Conservation (phyloP, 1,140 invertebrate species). For the Reticulitermes speratus region DNA sequence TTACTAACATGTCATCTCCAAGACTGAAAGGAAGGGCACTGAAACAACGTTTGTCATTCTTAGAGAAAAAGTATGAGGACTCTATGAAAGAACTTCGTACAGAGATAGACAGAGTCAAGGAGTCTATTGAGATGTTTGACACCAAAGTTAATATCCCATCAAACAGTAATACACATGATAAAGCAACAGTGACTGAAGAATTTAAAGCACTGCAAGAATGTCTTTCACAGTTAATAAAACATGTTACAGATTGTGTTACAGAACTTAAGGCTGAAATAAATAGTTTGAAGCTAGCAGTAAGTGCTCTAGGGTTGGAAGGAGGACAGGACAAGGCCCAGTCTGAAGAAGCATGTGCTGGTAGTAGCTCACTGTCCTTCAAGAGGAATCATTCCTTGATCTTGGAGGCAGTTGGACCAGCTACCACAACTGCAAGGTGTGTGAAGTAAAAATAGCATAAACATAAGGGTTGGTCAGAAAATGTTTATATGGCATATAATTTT, state of each 20-base stretch:
- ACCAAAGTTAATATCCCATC: neutral
- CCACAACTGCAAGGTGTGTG: neutral
- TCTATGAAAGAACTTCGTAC: neutral
- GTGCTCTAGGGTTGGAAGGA: neutral
- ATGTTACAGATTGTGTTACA: neutral
- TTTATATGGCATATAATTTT: no score
- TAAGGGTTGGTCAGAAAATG: no score
- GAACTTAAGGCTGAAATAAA: neutral
- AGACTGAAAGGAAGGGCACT: neutral
- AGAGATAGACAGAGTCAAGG: neutral
- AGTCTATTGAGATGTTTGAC: neutral
- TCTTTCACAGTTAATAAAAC: neutral
- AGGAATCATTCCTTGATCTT: neutral
- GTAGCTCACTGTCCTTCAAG: neutral
- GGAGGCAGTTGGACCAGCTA: neutral
- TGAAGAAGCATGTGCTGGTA: neutral
- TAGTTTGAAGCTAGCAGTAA: neutral
- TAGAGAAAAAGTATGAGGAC: neutral
- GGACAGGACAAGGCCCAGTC: neutral
- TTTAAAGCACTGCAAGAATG: neutral
- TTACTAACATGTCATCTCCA: neutral
- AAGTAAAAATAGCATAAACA: neutral
- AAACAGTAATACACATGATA: neutral
- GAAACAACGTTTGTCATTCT: neutral
- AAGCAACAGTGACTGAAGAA: neutral